phyloP scores from a whole-genome alignment of 2,888 invertebrate species.

The Torymus aiolomorphi region DNA sequence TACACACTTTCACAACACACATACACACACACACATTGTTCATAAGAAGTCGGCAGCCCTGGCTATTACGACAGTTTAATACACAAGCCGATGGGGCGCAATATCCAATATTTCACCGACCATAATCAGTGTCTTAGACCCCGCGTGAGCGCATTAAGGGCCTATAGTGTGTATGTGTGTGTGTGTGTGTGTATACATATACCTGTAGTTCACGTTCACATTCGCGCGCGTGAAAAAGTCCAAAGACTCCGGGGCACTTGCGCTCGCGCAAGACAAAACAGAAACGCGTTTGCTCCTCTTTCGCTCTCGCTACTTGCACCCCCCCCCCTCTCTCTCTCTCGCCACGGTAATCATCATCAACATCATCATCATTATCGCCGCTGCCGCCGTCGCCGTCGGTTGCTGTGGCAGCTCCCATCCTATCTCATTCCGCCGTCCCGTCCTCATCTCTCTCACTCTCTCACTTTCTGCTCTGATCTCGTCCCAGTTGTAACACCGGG shows the following conservation, averaged over 20 bases:
- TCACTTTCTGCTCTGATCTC: constrained; percentile 40
- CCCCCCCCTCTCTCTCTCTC: background rate
- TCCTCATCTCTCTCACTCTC: constrained; percentile 56
- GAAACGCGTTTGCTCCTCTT: background rate
- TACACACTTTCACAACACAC: constrained; percentile 11
- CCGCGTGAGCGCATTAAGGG: constrained; percentile 60
- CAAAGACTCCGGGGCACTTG: background rate
- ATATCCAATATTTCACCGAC: constrained; percentile 61
- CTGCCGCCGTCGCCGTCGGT: background rate
- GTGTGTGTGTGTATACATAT: constrained; percentile 49
- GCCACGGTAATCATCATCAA: constrained; percentile 71
- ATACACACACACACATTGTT: background rate
- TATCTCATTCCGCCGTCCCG: constrained; percentile 62
- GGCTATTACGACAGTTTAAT: constrained; percentile 52
- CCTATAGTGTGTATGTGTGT: constrained; percentile 53
- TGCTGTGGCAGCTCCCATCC: constrained; percentile 60
- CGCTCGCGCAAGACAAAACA: constrained; percentile 15
- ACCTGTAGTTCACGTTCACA: constrained; percentile 40
- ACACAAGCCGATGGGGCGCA: constrained; percentile 33
- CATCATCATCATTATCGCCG: constrained; percentile 74
- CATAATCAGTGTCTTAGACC: constrained; percentile 63
- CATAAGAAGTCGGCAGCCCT: constrained; percentile 9
- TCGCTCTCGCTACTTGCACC: constrained; percentile 41
- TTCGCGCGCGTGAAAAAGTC: background rate
- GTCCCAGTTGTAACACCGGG: constrained; percentile 63